Base-by-base conservation (phyloP, 2,113 vertebrate genomes). In the Hippocampus comes region DNA sequence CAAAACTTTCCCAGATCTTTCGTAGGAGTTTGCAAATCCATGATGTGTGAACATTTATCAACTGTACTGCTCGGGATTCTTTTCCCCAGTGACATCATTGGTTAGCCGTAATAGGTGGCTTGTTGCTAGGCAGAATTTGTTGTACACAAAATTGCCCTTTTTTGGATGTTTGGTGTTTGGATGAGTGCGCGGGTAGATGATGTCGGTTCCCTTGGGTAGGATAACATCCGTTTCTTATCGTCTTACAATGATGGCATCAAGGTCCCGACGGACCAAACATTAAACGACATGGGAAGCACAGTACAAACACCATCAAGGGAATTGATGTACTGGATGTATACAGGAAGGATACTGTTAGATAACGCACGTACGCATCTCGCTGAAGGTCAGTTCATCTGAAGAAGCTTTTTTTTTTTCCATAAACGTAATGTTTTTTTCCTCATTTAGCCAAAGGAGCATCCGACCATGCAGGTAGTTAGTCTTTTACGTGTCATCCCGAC, bases 231-330 rank as follows among this genome's bases (percentile, higher is more conserved):
- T 56, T 61, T 38, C 59, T 34, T 34, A 82, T 85, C 82, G 86
- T 84, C 81, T 73, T 83, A 76, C 74, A 77, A 8, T 68, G 77
- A 87, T 82, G 84, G 66, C 69, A 68, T 73, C 59, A 21, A 38
- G 63, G 71, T 55, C 79, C 63, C 51, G 8, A 15, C 51, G 78
- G 77, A 74, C 49, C 15, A 46, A 79, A 80, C 59, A 82, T 68
- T 76, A 80, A 80, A 72, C 74, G 79, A 75, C 71, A 15, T 38
- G 66, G 55, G 59, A 81, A 67, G 70, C 68, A 78, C 78, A 55
- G 72, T 76, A 84, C 76, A 75, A 51, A 57, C 21, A 57, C 27
- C 68, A 63, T 82, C 71, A 34, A 25, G 79, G 78, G 82, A 81
- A 76, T 55, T 41, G 67, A 80, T 71, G 27, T 61, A 27, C 23